Base-by-base conservation (phyloP, 2,113 vertebrate species). In the Galbula dea region DNA sequence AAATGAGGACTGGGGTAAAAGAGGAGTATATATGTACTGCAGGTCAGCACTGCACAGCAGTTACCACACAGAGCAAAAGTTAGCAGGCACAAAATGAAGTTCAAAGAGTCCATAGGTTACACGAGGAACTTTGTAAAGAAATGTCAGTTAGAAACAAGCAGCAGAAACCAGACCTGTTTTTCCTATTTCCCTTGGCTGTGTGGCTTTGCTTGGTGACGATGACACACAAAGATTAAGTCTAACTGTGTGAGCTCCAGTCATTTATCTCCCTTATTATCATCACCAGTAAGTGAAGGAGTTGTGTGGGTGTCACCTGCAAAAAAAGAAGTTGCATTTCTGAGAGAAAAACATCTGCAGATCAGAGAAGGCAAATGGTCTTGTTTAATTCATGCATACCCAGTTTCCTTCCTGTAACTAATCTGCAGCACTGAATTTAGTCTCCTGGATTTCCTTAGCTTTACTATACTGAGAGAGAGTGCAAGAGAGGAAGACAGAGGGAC, bases 171-270 rank as follows among this genome's bases (percentile, higher is more conserved):
- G 78, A 89, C 94, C 95, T 97, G 94, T 97, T 97, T n/a, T 98
- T 97, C 97, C 97, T 97, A 97, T 52, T 96, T 95, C 94, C n/a
- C n/a, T n/a, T n/a, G n/a, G n/a, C n/a, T n/a, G n/a, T 97, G 98
- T 97, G 98, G 98, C 97, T 98, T 97, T 97, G 73, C 95, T 89
- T 73, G 81, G 94, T 86, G 83, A 97, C 0, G 96, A 97, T 98
- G 97, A 97, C 97, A 97, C 90, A 97, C 20, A 95, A 95, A 97
- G 96, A 97, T 95, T 97, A 98, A 96, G 90, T 94, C 75, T 91
- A 89, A 93, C 93, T 96, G 97, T 93, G 84, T 27, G 86, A 97
- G 90, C 97, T 97, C 97, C 97, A 96, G 95, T 95, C 90, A 84
- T 96, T 96, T 97, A 98, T 98, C 98, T 97, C 90, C 88, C 83